phyloP scores from a whole-genome alignment of 2,797 vertebrate species.

The Labroides dimidiatus region DNA sequence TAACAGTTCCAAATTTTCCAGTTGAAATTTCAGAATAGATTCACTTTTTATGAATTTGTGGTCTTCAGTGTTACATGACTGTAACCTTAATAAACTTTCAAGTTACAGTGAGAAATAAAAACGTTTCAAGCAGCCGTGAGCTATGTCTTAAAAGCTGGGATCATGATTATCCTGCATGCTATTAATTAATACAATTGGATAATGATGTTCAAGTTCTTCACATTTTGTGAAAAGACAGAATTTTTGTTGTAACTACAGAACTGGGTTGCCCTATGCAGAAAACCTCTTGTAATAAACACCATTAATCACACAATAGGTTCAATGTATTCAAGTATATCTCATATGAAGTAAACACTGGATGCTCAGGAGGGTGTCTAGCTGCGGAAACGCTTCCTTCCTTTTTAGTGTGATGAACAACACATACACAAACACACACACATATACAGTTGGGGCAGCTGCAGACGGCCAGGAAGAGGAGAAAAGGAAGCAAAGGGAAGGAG shows the following conservation, averaged over 20 bases:
- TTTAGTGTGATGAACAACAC: conserved; percentile 25
- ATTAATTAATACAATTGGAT: too few relatives aligned
- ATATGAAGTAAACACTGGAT: conserved; percentile 3
- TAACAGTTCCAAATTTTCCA: too few relatives aligned
- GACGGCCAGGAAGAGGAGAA: conserved; percentile 68
- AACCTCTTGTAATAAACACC: not conserved
- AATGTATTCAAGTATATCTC: conserved; percentile 22
- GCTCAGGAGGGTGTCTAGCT: conserved; percentile 26
- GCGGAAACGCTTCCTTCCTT: conserved; percentile 63
- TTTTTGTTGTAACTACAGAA: not conserved
- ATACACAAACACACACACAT: conserved; percentile 30
- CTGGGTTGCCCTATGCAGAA: not conserved
- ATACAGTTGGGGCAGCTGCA: conserved; percentile 70
- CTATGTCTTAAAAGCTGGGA: too few relatives aligned
- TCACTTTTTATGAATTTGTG: too few relatives aligned
- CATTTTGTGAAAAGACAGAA: not conserved
- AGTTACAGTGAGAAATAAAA: too few relatives aligned
- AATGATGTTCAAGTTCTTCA: too few relatives aligned
- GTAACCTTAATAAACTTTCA: too few relatives aligned
- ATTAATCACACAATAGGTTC: not conserved
- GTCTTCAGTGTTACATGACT: too few relatives aligned
- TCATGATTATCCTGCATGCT: too few relatives aligned
- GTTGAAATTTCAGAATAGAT: too few relatives aligned
- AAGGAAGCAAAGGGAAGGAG: conserved; percentile 71
- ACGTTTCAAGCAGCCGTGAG: too few relatives aligned